Conservation (phyloP, 2,888 invertebrate species). For the Emmelina monodactyla region DNA sequence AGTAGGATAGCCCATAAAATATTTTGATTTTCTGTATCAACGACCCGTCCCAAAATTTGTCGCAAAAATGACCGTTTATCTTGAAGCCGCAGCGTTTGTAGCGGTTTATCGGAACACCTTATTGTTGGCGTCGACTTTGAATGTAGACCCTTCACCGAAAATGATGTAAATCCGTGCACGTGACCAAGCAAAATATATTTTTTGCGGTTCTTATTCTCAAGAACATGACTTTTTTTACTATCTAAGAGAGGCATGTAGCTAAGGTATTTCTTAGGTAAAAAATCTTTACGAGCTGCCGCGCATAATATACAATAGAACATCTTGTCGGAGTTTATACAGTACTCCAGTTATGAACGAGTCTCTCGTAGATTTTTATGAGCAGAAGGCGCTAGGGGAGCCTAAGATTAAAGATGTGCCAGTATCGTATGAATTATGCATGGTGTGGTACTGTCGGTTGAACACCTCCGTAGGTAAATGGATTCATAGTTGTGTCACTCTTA, state of each 20-base stretch:
- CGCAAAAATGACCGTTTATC: constrained; percentile 29
- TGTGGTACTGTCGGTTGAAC: constrained; percentile 22
- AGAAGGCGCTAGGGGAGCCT: constrained; percentile 13
- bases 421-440: constrained; percentile 37
- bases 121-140: constrained; percentile 21
- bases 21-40: constrained; percentile 21
- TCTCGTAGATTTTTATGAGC: constrained; percentile 19
- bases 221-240: too few species aligned
- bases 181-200: too few species aligned
- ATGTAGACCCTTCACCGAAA: constrained; percentile 22
- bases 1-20: constrained; percentile 27
- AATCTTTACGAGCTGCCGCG: constrained; percentile 11
- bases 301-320: constrained; percentile 14
- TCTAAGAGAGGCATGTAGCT: too few species aligned
- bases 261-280: too few species aligned
- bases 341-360: constrained; percentile 26
- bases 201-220: too few species aligned
- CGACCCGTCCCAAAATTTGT: constrained; percentile 26
- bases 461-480: not conserved
- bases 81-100: constrained; percentile 17
- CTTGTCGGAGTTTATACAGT: constrained; percentile 16
- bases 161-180: too few species aligned
- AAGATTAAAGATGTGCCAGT: constrained; percentile 18
- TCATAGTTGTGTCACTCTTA: not conserved
- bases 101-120: constrained; percentile 21